Evolutionary conservation across 2,113 vertebrate species (phyloP).

Genomic region (Micronisus gabar): DNA sequence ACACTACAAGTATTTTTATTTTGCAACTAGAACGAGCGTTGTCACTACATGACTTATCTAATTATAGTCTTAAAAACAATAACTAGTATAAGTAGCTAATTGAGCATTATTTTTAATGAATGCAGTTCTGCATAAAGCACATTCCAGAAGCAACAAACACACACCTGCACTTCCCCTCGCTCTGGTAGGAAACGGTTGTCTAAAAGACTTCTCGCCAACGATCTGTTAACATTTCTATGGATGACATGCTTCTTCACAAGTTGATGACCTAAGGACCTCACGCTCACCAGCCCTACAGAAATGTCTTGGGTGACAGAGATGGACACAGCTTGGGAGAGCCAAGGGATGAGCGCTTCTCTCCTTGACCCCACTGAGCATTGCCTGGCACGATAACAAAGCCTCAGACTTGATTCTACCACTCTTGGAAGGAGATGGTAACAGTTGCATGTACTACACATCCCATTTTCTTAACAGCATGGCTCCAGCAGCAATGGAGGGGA

Average conservation of each 20-base stretch:
- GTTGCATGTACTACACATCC: background rate
- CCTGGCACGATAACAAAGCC: background rate
- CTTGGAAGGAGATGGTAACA: background rate
- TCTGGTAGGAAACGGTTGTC: background rate
- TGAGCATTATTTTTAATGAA: constrained; percentile 2
- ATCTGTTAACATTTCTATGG: background rate
- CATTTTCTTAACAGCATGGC: background rate
- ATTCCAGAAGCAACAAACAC: background rate
- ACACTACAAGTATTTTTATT: background rate
- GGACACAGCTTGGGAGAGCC: background rate
- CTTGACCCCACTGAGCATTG: background rate
- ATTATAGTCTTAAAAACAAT: constrained; percentile 13
- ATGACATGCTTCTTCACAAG: background rate
- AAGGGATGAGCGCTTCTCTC: background rate
- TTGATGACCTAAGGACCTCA: background rate
- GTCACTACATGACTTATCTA: background rate
- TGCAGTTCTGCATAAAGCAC: background rate
- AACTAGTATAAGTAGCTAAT: constrained; percentile 5
- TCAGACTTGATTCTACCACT: background rate
- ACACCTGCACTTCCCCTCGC: background rate
- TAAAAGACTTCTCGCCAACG: background rate
- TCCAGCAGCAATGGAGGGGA: background rate
- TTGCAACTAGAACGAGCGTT: background rate
- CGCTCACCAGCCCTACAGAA: background rate
- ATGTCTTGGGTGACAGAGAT: background rate